Base-by-base conservation (phyloP, 2,888 invertebrate species). In the Yponomeuta evonymella region DNA sequence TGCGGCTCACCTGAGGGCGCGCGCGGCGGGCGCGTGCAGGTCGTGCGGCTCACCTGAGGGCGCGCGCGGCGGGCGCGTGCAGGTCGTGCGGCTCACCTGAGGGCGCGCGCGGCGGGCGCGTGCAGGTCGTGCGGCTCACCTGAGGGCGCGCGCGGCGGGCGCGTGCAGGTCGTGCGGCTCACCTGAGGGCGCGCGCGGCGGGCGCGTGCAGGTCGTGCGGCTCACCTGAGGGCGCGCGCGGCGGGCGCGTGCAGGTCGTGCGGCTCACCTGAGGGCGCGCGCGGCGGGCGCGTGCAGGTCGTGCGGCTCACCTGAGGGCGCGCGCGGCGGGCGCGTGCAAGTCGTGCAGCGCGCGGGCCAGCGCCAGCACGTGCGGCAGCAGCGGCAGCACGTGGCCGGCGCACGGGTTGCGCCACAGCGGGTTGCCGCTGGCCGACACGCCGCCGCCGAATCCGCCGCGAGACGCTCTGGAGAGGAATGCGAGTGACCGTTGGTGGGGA, bases 331-430 rank as follows among this genome's bases (percentile, higher is more conserved):
- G 95, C 69, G 94, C 94, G 87, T 96, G 97, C 75, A 98, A 88
- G 78, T 95, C 95, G 89, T 98, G 97, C 76, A 97, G 94, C 43
- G 96, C 94, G 75, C 96, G 94, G 72, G 96, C 93, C n/a, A 98
- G 91, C 4, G 70, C 30, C 33, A 96, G 93, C 15, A 95, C 94
- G 74, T 95, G 93, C 73, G 95, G 90, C 10, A 97, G 85, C 72
- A 97, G 90, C 1, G 96, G 96, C 75, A 96, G 94, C 75, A 98
- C 94, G 84, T 97, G 97, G 30, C 95, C 94, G 0, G 96, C 95
- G 71, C 97, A 96, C 30, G 98, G 98, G 93, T 97, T 98, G 73
- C 97, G 94, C 88, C 96, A 96, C 3, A 96, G 93, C 0, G 96
- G 96, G 88, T 96, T 95, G 23, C 96, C 97, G 70, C 95, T 93